Evolutionary conservation across 2,113 vertebrate species (phyloP).

Genomic region (Dipodomys stephensi): DNA sequence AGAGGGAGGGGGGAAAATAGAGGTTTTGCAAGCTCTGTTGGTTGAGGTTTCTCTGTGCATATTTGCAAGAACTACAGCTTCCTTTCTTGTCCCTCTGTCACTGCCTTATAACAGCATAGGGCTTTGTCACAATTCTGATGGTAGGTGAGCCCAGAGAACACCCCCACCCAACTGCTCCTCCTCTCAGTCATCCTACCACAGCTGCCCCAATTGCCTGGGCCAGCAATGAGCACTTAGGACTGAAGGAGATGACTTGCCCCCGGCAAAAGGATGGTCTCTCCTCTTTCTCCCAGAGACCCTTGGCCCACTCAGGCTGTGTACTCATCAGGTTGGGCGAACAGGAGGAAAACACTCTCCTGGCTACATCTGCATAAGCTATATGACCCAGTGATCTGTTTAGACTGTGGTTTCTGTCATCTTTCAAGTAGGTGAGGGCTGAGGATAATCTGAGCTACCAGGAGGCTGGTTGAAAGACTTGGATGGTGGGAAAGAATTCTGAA

Average conservation of each 20-base stretch:
- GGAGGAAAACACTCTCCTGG: background rate
- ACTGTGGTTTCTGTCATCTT: slow-evolving; percentile 27
- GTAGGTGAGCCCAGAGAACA: background rate
- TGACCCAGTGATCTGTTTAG: slow-evolving; percentile 10
- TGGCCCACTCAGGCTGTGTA: background rate
- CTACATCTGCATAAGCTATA: background rate
- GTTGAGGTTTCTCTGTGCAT: slow-evolving; percentile 70
- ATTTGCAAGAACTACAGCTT: slow-evolving; percentile 77
- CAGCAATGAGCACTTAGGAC: background rate
- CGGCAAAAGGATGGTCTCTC: background rate
- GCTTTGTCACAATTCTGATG: background rate
- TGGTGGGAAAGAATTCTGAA: slow-evolving; percentile 49
- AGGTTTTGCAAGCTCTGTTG: slow-evolving; percentile 75
- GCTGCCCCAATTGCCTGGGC: too few species aligned
- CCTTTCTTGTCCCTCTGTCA: slow-evolving; percentile 57
- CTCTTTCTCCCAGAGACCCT: background rate
- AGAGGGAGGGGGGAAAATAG: slow-evolving; percentile 70
- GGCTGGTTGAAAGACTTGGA: background rate
- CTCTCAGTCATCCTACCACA: too few species aligned
- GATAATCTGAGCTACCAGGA: background rate
- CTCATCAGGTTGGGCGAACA: background rate
- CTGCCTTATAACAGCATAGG: slow-evolving; percentile 29
- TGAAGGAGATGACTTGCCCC: background rate
- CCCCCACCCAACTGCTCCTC: background rate
- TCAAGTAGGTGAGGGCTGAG: background rate